Conservation (phyloP, 2,797 vertebrate species). For the Numenius phaeopus region DNA sequence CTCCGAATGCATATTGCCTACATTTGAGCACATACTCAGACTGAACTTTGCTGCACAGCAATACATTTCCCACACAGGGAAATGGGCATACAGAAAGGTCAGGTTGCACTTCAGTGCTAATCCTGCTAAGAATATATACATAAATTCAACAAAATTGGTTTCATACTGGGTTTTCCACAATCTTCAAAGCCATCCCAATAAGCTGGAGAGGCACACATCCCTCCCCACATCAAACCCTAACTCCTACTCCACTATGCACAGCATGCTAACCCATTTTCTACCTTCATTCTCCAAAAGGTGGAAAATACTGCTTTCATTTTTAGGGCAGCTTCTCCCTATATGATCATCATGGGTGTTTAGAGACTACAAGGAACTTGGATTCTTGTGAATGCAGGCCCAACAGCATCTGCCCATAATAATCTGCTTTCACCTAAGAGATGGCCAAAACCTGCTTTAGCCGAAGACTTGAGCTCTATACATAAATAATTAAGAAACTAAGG, state of each 20-base stretch:
- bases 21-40: not conserved
- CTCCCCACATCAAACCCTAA: not conserved
- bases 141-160: not conserved
- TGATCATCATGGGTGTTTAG: not conserved
- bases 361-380: not conserved
- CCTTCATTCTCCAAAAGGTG: not conserved
- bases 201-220: not conserved
- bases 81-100: not conserved
- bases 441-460: not conserved
- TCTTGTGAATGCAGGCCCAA: not conserved
- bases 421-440: not conserved
- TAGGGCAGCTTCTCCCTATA: not conserved
- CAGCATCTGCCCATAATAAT: not conserved
- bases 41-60: not conserved
- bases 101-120: not conserved
- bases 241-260: not conserved
- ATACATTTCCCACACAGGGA: not conserved
- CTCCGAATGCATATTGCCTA: not conserved
- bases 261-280: not conserved
- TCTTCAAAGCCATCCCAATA: not conserved
- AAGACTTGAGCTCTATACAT: not conserved
- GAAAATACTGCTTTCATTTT: not conserved
- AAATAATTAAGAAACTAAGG: not conserved
- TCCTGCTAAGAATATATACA: not conserved
- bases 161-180: not conserved